Evolutionary conservation across 2,888 invertebrate genomes (phyloP), one percentile per base, ranked within the genome.

Genomic region (Nomada lathburiana): DNA sequence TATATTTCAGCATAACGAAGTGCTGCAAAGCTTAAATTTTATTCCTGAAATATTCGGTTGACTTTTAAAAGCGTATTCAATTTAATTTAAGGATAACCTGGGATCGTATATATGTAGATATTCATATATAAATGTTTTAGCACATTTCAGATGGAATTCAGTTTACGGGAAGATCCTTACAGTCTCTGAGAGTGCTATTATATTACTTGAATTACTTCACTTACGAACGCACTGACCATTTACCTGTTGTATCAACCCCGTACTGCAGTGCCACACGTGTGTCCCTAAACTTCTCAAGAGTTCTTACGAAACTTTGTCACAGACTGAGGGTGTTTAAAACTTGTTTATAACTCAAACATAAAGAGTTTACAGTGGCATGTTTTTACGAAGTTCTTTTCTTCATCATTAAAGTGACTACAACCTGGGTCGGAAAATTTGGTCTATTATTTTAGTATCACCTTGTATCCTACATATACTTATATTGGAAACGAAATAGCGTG

Each of bases 321-420:
- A 44, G 44, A 50, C 47, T 10, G 50, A 47, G 63, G 29, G 73
- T 73, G 57, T 73, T 36, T 53, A 80, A 73, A 36, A 72, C 67
- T 64, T 69, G 55, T 68, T 69, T 47, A 63, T 47, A 67, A 59
- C 59, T 68, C 10, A 55, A 47, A 36, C 57, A 73, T 18, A 20
- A 73, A 20, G 47, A 50, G 57, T 57, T 73, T 26, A 26, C 47
- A 4, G 4, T 9, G 47, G 3, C 16, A 13, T 47, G 29, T 67
- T 67, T 36, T 18, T 65, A n/a, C 26, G 36, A 36, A 36, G 36
- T 47, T 13, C 44, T 50, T 20, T 50, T 36, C 57, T 73, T 55
- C 65, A 23, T 57, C 67, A 47, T 67, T 47, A 50, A 36, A 36
- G 55, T 36, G 73, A 57, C 16, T 42, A 13, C 20, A 67, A 47